phyloP scores from a whole-genome alignment of 2,888 invertebrate species.

The Myopa testacea region DNA sequence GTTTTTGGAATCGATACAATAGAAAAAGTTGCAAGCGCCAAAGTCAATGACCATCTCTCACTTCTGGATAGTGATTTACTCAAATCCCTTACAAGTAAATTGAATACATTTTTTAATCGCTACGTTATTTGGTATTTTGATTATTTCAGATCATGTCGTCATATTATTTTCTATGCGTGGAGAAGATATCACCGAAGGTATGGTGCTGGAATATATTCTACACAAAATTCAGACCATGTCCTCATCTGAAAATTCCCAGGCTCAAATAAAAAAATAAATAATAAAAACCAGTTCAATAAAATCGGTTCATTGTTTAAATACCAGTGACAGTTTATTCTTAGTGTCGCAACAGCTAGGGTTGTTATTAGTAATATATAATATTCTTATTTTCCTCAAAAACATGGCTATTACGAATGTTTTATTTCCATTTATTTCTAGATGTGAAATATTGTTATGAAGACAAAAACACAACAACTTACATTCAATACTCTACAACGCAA shows the following conservation, averaged over 20 bases:
- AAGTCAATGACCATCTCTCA: constrained; percentile 50
- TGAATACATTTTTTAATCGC: not conserved
- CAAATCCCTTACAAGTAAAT: constrained; percentile 65
- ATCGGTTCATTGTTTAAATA: not conserved
- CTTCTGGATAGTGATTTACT: constrained; percentile 56
- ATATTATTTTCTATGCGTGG: constrained; percentile 64
- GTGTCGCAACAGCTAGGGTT: not conserved
- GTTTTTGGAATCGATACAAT: constrained; percentile 61
- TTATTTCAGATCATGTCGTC: constrained; percentile 62
- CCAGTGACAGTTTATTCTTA: too few species aligned
- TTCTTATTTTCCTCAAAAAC: not conserved
- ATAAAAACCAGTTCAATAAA: constrained; percentile 10
- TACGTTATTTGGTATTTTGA: not conserved
- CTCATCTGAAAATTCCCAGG: not conserved
- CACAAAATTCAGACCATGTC: constrained; percentile 58
- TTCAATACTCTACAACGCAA: constrained; percentile 68
- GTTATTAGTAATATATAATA: not conserved
- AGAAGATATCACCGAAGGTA: constrained; percentile 53
- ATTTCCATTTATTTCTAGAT: constrained; percentile 49
- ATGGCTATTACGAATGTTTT: not conserved
- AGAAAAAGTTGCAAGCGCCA: constrained; percentile 53
- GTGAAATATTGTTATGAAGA: constrained; percentile 61
- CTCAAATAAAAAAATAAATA: not conserved
- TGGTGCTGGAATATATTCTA: constrained; percentile 59
- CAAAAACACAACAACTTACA: constrained; percentile 58